Base-by-base conservation (phyloP, 2,888 invertebrate genomes). In the Kuschelorhynchus macadamiae region DNA sequence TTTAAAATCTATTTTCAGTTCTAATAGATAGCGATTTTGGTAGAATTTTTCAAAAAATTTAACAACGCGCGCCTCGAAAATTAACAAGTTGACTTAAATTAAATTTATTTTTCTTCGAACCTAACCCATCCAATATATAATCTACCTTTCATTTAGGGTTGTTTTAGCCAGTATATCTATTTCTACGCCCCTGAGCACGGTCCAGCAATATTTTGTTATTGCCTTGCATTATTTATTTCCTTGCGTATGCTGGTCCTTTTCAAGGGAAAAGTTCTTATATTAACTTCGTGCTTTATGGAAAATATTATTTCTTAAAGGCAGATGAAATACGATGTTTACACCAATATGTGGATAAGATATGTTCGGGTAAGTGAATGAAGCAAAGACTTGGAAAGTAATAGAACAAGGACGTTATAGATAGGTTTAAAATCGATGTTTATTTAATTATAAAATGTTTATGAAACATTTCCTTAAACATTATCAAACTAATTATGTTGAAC, bases 201-300 rank as follows among this genome's bases (percentile, higher is more conserved):
- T 55, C 65, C 65, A 61, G 70, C 70, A 66, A 70, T 70, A 70
- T 70, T 70, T 70, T 70, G 67, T 70, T 70, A 70, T 70, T 66
- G 70, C 70, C 67, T 56, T 71, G 63, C 67, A 71, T 67, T 71
- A 71, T 71, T 71, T 71, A 71, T 71, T 67, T 71, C 59, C 64
- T 60, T 71, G 63, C 70, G 66, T 62, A 62, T 62, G 57, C 62
- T 52, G 65, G 66, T 66, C 57, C 70, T 70, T 57, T 66, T 66
- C 57, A 64, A 66, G 69, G 63, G 55, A 64, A 69, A 69, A 69
- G 55, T 69, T 69, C 49, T 62, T 66, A 62, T 61, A 70, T 70
- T 66, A 66, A 66, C 70, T 70, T 69, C 44, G 65, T 56, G 56
- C 56, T 70, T 66, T 63, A 70, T 66, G 56, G 66, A 66, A 66